These are phyloP conservation scores for Petrosia ficiformis DNA, from an alignment of 37 sponge, comb jelly and placozoan species.

Conservation along the genomic window DNA sequence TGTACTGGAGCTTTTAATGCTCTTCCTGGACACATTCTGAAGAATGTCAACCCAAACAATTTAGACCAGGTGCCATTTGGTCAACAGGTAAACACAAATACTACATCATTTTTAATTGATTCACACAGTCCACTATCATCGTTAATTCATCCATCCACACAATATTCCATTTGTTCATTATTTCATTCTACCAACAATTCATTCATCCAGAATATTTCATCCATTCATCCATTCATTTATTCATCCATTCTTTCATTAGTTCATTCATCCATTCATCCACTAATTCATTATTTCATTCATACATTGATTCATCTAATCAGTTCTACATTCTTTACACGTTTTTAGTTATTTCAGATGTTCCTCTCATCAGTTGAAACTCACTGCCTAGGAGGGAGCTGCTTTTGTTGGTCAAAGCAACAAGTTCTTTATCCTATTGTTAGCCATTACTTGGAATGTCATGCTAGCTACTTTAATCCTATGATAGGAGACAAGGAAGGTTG, in stretches of 20 bases:
- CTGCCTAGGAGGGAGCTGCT: too few relatives aligned
- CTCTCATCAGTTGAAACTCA: not conserved
- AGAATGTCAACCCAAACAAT: not conserved
- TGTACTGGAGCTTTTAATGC: not conserved
- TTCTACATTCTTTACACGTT: not conserved
- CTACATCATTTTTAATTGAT: not conserved
- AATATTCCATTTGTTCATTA: not conserved
- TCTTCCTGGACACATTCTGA: not conserved
- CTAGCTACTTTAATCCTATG: conserved; percentile 36
- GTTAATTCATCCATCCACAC: not conserved
- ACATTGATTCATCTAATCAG: too few relatives aligned
- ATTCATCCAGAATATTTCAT: not conserved
- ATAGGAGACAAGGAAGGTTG: not conserved
- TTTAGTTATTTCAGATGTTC: not conserved
- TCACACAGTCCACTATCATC: not conserved
- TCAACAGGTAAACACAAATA: not conserved
- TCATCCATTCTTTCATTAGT: not conserved
- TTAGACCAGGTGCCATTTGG: not conserved
- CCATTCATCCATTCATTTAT: not conserved
- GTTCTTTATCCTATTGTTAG: conserved; percentile 35
- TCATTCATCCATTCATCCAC: not conserved
- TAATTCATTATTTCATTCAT: too few relatives aligned
- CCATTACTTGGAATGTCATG: conserved; percentile 19
- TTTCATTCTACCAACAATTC: not conserved
- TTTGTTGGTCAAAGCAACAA: conserved; percentile 2